phyloP scores from a whole-genome alignment of 2,797 vertebrate species.

The Nothura maculosa region DNA sequence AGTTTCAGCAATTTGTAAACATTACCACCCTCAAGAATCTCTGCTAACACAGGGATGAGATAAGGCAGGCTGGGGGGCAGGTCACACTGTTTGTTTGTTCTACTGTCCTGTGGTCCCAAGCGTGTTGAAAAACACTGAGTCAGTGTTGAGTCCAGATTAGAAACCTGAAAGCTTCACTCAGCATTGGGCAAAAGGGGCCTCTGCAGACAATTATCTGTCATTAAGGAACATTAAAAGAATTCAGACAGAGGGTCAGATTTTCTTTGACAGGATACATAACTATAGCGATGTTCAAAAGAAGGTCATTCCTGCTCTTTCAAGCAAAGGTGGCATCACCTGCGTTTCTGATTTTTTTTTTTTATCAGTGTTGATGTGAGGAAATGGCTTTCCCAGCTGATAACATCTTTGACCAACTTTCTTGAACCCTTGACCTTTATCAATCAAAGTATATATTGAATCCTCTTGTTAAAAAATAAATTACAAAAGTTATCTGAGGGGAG shows the following conservation, averaged over 20 bases:
- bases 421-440: conserved; percentile 82
- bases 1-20: conserved; percentile 92
- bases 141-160: conserved; percentile 79
- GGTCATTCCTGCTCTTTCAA: conserved; percentile 73
- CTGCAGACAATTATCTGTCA: conserved; percentile 80
- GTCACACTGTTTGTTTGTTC: conserved; percentile 81
- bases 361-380: conserved; percentile 82
- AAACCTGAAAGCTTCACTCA: conserved; percentile 89
- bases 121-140: conserved; percentile 53
- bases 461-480: conserved; percentile 69
- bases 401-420: conserved; percentile 83
- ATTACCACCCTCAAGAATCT: conserved; percentile 83
- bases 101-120: conserved; percentile 66
- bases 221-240: conserved; percentile 80
- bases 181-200: conserved; percentile 66
- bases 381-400: conserved; percentile 84
- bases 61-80: conserved; percentile 82
- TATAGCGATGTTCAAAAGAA: conserved; percentile 75
- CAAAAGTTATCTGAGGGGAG: conserved; percentile 19
- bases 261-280: conserved; percentile 77
- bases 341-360: conserved; percentile 79
- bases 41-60: conserved; percentile 84
- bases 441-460: conserved; percentile 50
- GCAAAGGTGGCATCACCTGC: conserved; percentile 46
- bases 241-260: conserved; percentile 77